Conservation (phyloP, 2,888 invertebrate genomes). For the Aleiodes alternator region DNA sequence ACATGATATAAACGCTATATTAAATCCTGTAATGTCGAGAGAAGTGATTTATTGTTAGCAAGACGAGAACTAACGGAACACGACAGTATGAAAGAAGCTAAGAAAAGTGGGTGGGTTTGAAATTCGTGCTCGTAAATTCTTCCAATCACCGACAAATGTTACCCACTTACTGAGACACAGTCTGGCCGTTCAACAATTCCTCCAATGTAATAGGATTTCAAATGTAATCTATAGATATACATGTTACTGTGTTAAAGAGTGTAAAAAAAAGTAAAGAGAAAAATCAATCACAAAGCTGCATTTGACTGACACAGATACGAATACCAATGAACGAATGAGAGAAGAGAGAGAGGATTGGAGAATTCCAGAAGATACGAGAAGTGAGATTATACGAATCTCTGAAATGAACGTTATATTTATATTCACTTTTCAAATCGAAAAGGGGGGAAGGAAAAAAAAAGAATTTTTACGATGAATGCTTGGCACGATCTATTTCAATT, state of each 20-base stretch:
- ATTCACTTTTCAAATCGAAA: conserved; percentile 2
- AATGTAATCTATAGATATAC: not conserved
- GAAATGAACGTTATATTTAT: conserved; percentile 30
- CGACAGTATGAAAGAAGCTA: conserved; percentile 46
- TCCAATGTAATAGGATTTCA: not conserved
- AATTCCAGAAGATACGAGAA: conserved; percentile 19
- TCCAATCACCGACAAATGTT: conserved; percentile 66
- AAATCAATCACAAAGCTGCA: conserved; percentile 4
- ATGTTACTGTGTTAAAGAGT: conserved; percentile 5
- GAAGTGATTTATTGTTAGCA: conserved; percentile 63
- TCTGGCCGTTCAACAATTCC: conserved; percentile 6
- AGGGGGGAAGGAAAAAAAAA: not conserved
- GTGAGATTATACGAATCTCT: conserved; percentile 31
- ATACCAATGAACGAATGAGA: conserved; percentile 19
- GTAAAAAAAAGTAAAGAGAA: too few relatives aligned
- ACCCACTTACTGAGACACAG: conserved; percentile 42
- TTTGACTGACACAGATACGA: conserved; percentile 31
- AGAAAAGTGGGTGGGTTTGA: conserved; percentile 44
- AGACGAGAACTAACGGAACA: conserved; percentile 43
- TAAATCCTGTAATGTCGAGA: conserved; percentile 60
- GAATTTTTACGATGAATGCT: conserved; percentile 20
- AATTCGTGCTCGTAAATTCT: conserved; percentile 63
- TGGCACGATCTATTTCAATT: conserved; percentile 34
- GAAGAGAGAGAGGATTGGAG: not conserved
- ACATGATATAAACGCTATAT: conserved; percentile 63